phyloP scores from a whole-genome alignment of 64 coral and sea anemone genomes.

The Catalaphyllia jardinei region DNA sequence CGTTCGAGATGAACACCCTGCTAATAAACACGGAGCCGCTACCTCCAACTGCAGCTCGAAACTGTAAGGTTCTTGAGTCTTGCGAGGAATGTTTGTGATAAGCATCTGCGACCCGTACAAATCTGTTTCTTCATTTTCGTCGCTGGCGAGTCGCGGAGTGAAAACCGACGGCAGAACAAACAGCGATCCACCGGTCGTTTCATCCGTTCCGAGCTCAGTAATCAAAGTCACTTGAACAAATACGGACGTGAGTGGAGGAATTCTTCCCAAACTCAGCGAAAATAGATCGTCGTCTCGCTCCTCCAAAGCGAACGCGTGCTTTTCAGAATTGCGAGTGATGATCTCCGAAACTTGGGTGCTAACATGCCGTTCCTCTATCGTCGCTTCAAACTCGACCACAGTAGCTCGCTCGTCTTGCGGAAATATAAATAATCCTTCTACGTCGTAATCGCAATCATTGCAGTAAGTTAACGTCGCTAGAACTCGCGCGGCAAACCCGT shows the following conservation, averaged over 20 bases:
- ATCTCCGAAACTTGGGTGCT: constrained; percentile 58
- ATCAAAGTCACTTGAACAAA: constrained; percentile 95
- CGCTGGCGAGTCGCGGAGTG: constrained; percentile 65
- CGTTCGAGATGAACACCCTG: constrained; percentile 84
- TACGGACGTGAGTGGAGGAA: constrained; percentile 86
- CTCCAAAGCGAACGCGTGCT: constrained; percentile 64
- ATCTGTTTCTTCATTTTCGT: constrained; percentile 28
- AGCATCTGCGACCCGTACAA: constrained; percentile 80
- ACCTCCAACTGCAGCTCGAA: constrained; percentile 85
- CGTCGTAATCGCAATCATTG: constrained; percentile 82
- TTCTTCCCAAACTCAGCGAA: constrained; percentile 91
- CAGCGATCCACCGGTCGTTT: constrained; percentile 64
- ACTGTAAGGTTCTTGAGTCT: constrained; percentile 72
- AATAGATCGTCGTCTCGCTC: constrained; percentile 89
- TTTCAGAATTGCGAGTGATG: constrained; percentile 37
- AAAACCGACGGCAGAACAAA: constrained; percentile 91
- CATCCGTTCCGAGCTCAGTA: constrained; percentile 76
- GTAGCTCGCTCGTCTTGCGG: constrained; percentile 92
- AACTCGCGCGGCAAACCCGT: constrained; percentile 84
- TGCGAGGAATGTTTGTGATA: constrained; percentile 63
- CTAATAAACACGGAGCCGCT: constrained; percentile 75
- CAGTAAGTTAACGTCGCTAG: constrained; percentile 88
- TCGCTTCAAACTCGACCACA: constrained; percentile 87
- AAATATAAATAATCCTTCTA: constrained; percentile 93
- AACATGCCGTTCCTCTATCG: constrained; percentile 81